These are phyloP conservation scores for Branchinecta lynchi DNA, from an alignment of 1,140 invertebrate species.

Conservation along the genomic window DNA sequence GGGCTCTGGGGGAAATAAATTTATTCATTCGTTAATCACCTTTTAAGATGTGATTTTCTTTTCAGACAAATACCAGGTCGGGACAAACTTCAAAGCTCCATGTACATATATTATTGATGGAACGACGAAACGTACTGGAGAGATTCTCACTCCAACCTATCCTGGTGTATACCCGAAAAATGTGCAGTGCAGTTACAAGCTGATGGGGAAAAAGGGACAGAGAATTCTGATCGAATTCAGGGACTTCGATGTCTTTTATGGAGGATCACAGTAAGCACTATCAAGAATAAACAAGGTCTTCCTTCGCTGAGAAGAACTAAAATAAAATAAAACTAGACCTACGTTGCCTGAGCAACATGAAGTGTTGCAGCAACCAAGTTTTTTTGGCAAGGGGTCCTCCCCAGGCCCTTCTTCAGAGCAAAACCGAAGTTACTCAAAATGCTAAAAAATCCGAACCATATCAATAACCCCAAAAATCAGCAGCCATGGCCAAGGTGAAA, in stretches of 20 bases:
- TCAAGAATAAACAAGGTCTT: too few relatives aligned
- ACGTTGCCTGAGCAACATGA: too few relatives aligned
- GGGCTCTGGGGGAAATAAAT: too few relatives aligned
- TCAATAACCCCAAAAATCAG: too few relatives aligned
- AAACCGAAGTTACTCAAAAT: too few relatives aligned
- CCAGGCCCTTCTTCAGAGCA: too few relatives aligned
- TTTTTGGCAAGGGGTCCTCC: not conserved
- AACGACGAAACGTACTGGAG: constrained; percentile 58
- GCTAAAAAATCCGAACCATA: too few relatives aligned
- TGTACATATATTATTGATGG: constrained; percentile 69
- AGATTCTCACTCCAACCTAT: constrained; percentile 90
- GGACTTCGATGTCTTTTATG: constrained; percentile 97
- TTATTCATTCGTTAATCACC: too few relatives aligned
- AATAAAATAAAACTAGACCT: too few relatives aligned
- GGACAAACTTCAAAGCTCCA: constrained; percentile 54
- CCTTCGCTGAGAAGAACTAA: too few relatives aligned
- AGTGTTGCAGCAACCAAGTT: too few relatives aligned
- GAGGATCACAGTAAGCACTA: constrained; percentile 80
- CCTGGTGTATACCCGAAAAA: constrained; percentile 97
- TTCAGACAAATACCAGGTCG: constrained; percentile 61
- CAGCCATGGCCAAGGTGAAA: too few relatives aligned
- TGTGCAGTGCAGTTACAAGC: constrained; percentile 78
- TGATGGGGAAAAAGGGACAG: constrained; percentile 75
- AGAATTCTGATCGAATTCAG: constrained; percentile 88
- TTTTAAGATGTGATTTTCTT: not conserved